Evolutionary conservation across 2,797 vertebrate genomes (phyloP).

Genomic region (Mastacembelus armatus): DNA sequence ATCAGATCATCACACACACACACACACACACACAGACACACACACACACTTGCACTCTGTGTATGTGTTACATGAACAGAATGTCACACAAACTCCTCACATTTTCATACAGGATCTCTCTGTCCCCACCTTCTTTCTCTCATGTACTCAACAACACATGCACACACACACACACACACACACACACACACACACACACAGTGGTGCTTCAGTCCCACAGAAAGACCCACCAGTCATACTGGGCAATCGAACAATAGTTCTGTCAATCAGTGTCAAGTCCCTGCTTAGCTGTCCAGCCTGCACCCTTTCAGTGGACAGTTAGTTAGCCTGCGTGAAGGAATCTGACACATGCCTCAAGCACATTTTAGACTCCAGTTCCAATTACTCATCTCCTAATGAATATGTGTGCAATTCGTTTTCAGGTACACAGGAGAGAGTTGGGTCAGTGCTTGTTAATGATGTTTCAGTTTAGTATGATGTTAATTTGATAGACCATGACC

Average conservation of each 20-base stretch:
- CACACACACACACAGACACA: slow-evolving; percentile 20
- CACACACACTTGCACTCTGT: not conserved
- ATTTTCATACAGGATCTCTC: slow-evolving; percentile 33
- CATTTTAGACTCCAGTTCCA: slow-evolving; percentile 13
- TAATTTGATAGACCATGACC: slow-evolving; percentile 3
- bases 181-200: slow-evolving; percentile 24
- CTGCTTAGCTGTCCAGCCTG: slow-evolving; percentile 45
- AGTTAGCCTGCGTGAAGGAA: slow-evolving; percentile 36
- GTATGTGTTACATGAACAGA: slow-evolving; percentile 13
- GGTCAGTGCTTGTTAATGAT: slow-evolving; percentile 7
- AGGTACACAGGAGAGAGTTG: slow-evolving; percentile 15
- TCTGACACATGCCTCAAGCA: slow-evolving; percentile 21
- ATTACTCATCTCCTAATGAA: slow-evolving; percentile 25
- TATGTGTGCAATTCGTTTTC: slow-evolving; percentile 22
- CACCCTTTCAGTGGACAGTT: slow-evolving; percentile 42
- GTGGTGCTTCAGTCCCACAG: slow-evolving; percentile 34
- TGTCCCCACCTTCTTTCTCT: not conserved
- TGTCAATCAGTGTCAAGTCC: slow-evolving; percentile 68
- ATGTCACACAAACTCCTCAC: slow-evolving; percentile 30
- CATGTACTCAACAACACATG: slow-evolving; percentile 2
- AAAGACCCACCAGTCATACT: slow-evolving; percentile 54
- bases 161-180: slow-evolving; percentile 14
- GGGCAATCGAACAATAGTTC: slow-evolving; percentile 65
- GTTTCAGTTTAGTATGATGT: slow-evolving; percentile 10
- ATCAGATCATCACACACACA: slow-evolving; percentile 55